A percentile compares a stretch with the other conserved stretches of the same genome.
phyloP scores from a whole-genome alignment of 2,113 vertebrate species.

The Bolborhynchus lineola region DNA sequence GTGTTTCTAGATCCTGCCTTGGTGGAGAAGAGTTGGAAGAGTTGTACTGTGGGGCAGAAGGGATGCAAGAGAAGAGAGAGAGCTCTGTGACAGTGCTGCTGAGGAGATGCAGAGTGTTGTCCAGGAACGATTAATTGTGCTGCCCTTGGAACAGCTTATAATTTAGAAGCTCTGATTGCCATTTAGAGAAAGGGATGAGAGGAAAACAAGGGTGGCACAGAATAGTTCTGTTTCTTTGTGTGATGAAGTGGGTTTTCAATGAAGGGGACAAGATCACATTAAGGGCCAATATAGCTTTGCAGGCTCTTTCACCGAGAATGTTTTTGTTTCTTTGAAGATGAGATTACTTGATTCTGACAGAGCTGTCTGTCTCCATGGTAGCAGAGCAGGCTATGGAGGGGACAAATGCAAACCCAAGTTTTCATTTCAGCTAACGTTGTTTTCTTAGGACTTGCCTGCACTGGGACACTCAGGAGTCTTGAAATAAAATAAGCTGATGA shows the following conservation, averaged over 20 bases:
- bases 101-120: neutral
- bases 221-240: neutral
- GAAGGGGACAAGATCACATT: neutral
- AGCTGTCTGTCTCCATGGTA: constrained; percentile 55
- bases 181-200: neutral
- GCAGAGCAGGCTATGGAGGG: neutral
- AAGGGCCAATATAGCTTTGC: neutral
- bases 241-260: neutral
- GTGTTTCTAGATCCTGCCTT: neutral
- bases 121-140: neutral
- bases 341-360: constrained; percentile 35
- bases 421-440: neutral
- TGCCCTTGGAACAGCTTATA: neutral
- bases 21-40: neutral
- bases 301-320: constrained; percentile 25
- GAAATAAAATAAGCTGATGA: neutral
- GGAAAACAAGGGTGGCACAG: neutral
- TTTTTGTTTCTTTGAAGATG: constrained; percentile 58
- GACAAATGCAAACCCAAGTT: constrained; percentile 10
- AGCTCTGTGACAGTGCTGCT: neutral
- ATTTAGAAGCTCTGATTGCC: neutral
- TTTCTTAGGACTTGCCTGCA: constrained; percentile 10
- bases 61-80: neutral
- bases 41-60: neutral
- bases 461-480: neutral